A percentile compares a stretch with the other conserved stretches of the same genome.
Evolutionary conservation across 1,140 invertebrate genomes (phyloP).

Genomic region (Ceratina calcarata): DNA sequence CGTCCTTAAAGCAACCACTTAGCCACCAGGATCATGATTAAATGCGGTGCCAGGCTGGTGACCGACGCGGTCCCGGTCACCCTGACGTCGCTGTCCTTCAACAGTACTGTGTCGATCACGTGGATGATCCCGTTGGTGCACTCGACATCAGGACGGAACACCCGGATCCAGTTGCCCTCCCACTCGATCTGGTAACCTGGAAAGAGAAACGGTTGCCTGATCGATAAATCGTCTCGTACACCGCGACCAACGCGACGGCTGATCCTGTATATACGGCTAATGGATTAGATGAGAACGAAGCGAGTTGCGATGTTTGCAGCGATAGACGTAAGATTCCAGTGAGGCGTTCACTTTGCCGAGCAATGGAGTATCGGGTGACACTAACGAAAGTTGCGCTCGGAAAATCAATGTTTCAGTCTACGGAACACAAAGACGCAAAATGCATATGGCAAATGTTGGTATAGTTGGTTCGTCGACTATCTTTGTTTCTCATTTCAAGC

Average conservation of each 20-base stretch:
- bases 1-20: slow-evolving; percentile 78
- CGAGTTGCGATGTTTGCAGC: slow-evolving; percentile 39
- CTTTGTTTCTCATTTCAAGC: background rate
- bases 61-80: slow-evolving; percentile 82
- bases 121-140: slow-evolving; percentile 97
- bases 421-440: slow-evolving; percentile 9
- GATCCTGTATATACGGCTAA: background rate
- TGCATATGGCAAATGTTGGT: slow-evolving; percentile 3
- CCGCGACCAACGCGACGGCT: background rate
- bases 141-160: slow-evolving; percentile 93
- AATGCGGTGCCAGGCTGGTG: slow-evolving; percentile 69
- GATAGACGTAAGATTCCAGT: background rate
- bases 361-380: background rate
- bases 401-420: background rate
- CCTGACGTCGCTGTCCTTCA: slow-evolving; percentile 91
- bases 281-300: slow-evolving; percentile 24
- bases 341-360: slow-evolving; percentile 13
- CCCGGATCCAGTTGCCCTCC: slow-evolving; percentile 89
- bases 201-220: slow-evolving; percentile 59
- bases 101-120: slow-evolving; percentile 91
- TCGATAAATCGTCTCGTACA: background rate
- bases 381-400: background rate
- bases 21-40: slow-evolving; percentile 77
- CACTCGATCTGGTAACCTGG: slow-evolving; percentile 91
- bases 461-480: background rate